Percentiles rank a stretch among this genome's conserved stretches.
phyloP scores from a whole-genome alignment of 1,140 invertebrate species.

The Probaryconus sp. region DNA sequence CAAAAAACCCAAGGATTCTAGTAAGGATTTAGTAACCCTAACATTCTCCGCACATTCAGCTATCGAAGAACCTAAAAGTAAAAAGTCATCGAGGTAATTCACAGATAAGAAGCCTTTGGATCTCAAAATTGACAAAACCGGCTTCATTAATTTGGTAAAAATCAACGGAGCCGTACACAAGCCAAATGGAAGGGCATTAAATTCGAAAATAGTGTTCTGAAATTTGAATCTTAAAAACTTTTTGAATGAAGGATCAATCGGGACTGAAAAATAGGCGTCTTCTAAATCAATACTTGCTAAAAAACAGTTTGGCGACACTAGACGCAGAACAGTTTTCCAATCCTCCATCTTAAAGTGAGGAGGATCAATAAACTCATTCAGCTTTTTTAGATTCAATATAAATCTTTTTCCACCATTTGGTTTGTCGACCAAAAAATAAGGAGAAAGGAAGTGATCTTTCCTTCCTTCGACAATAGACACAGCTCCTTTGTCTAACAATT shows the following conservation, averaged over 20 bases:
- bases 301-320: slow-evolving; percentile 7
- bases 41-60: too few relatives aligned
- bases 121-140: too few relatives aligned
- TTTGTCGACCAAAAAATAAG: slow-evolving; percentile 5
- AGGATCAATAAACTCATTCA: too few relatives aligned
- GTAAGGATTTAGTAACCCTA: too few relatives aligned
- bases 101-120: too few relatives aligned
- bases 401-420: slow-evolving; percentile 2
- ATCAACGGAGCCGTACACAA: slow-evolving; percentile 39
- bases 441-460: slow-evolving; percentile 5
- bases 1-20: too few relatives aligned
- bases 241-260: not conserved
- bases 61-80: too few relatives aligned
- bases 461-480: too few relatives aligned
- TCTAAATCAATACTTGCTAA: slow-evolving; percentile 22
- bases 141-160: too few relatives aligned
- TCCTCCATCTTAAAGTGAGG: slow-evolving; percentile 63
- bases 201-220: not conserved
- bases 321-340: slow-evolving; percentile 8
- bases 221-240: slow-evolving; percentile 28
- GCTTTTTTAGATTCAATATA: too few relatives aligned
- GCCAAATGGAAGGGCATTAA: slow-evolving; percentile 43
- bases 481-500: too few relatives aligned
- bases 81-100: too few relatives aligned
- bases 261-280: slow-evolving; percentile 28